Conservation (phyloP, 2,888 invertebrate genomes). For the Microplitis deprimator region DNA sequence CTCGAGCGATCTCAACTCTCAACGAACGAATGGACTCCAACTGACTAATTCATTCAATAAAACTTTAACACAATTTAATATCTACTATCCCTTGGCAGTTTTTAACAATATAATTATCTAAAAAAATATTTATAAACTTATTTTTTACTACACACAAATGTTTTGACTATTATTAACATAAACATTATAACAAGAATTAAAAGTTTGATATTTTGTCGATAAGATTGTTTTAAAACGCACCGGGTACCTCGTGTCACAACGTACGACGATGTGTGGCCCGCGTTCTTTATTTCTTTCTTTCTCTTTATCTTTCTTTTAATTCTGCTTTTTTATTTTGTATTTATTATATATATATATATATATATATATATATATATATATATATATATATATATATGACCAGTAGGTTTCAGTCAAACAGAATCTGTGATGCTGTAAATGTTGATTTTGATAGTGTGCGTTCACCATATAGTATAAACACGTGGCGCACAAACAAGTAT, state of each 20-base stretch:
- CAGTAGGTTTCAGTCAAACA: constrained; percentile 18
- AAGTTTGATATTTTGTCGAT: not conserved
- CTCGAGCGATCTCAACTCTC: not conserved
- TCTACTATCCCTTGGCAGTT: too few species aligned
- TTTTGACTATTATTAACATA: too few species aligned
- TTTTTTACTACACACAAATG: too few species aligned
- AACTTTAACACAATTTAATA: not conserved
- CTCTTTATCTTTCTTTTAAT: constrained; percentile 12
- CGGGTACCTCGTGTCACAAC: constrained; percentile 12
- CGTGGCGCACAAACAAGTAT: constrained; percentile 23
- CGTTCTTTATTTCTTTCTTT: constrained; percentile 10
- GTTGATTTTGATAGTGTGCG: constrained; percentile 20
- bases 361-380: too few species aligned
- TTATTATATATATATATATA: not conserved
- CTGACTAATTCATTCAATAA: not conserved
- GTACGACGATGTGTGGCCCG: constrained; percentile 30
- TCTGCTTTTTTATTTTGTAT: not conserved
- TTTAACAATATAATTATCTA: too few species aligned
- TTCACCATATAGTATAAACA: constrained; percentile 29
- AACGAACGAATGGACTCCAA: not conserved
- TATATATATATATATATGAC: not conserved
- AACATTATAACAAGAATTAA: too few species aligned
- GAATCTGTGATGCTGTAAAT: constrained; percentile 7
- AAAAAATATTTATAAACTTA: too few species aligned
- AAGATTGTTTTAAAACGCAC: constrained; percentile 8